Base-by-base conservation (phyloP, 2,113 vertebrate genomes). In the Hyperoodon ampullatus region DNA sequence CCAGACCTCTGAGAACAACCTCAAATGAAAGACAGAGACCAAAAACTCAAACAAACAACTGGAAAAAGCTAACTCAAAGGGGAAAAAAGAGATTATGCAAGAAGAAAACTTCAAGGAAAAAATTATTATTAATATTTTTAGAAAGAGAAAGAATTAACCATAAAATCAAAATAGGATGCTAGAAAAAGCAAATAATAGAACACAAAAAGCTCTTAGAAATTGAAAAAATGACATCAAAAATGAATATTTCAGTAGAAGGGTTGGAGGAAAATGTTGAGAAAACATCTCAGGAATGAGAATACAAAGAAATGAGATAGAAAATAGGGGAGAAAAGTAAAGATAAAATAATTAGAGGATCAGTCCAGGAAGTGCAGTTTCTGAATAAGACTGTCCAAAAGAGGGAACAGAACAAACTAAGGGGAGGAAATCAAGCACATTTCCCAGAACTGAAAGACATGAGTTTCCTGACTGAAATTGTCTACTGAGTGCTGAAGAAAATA, bases 231-330 rank as follows among this genome's bases (percentile, higher is more conserved):
- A 35, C 26, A 92, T 35, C 1, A 82, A 82, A 97, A 83, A 55
- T 86, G 39, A 93, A 83, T 93, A 90, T 94, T 90, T 86, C 24
- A 82, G 65, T 35, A 66, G 61, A 87, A 92, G 6, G 6, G 1
- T 72, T 82, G 28, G 65, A 90, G 92, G 85, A 72, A 60, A 65
- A 75, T 66, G 2, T 72, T 93, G 33, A 93, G 3, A 53, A 94
- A 93, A 82, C 24, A 42, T 42, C 21, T 82, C n/a, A 93, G 72
- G 72, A 96, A 94, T 93, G 55, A 72, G 35, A 96, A 93, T 63
- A 82, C 23, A 90, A 82, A 88, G 26, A 95, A 95, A 83, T 74
- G 50, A 94, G 28, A n/a, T 14, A 60, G 63, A 74, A 94, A 77
- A 58, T 5, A 6, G 18, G 28, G 1, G 2, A 30, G 42, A 28